These are phyloP conservation scores for Cyprinella venusta DNA, from an alignment of 2,797 vertebrate species.

Conservation along the genomic window DNA sequence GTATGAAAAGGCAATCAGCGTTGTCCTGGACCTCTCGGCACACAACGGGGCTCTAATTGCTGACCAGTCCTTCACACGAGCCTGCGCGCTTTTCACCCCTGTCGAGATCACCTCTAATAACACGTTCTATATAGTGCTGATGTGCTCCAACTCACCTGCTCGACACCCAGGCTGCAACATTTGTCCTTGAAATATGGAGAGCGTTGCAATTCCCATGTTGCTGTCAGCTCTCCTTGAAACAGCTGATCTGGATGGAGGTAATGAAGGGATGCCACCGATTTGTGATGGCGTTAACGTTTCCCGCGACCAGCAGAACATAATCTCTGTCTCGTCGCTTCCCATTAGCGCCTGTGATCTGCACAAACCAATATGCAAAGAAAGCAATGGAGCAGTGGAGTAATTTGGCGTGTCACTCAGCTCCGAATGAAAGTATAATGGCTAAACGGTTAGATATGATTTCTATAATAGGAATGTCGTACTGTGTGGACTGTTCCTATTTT, in stretches of 20 bases:
- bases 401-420: slow-evolving; percentile 78
- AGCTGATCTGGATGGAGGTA: slow-evolving; percentile 70
- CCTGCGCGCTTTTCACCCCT: slow-evolving; percentile 46
- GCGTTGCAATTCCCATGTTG: slow-evolving; percentile 51
- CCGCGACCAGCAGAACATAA: slow-evolving; percentile 78
- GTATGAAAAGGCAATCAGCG: slow-evolving; percentile 60
- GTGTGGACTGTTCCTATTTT: slow-evolving; percentile 70
- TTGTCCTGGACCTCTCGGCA: slow-evolving; percentile 59
- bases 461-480: slow-evolving; percentile 77
- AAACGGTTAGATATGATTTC: slow-evolving; percentile 78
- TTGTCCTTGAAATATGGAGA: slow-evolving; percentile 63
- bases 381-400: slow-evolving; percentile 75
- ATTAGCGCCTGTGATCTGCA: slow-evolving; percentile 78
- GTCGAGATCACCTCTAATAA: slow-evolving; percentile 62
- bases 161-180: slow-evolving; percentile 43
- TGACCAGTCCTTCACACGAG: slow-evolving; percentile 63
- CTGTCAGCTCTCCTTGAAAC: slow-evolving; percentile 61
- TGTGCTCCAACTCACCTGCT: slow-evolving; percentile 44
- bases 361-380: slow-evolving; percentile 77
- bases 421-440: slow-evolving; percentile 74
- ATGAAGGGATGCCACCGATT: slow-evolving; percentile 71
- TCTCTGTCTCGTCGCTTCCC: slow-evolving; percentile 78
- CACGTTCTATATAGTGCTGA: slow-evolving; percentile 59
- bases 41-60: slow-evolving; percentile 58
- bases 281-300: slow-evolving; percentile 72